A percentile compares a stretch with the other conserved stretches of the same genome.
Conservation (phyloP, 2,113 vertebrate species). For the Jaculus jaculus region DNA sequence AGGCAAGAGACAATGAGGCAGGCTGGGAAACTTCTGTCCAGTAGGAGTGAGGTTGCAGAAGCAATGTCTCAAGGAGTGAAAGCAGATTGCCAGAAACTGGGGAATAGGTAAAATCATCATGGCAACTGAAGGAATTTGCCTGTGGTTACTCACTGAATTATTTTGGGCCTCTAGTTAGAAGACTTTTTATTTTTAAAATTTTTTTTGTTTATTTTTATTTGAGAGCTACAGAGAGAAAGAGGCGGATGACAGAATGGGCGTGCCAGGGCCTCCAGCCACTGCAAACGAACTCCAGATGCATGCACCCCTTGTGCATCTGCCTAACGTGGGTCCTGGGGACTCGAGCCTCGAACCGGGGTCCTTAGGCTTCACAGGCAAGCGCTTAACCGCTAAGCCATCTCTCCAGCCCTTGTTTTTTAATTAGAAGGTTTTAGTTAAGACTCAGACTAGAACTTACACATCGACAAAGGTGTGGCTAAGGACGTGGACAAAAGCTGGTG, state of each 20-base stretch:
- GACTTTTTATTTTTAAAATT: too few relatives aligned
- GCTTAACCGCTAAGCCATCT: too few relatives aligned
- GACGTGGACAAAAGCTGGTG: not conserved
- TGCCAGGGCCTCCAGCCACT: too few relatives aligned
- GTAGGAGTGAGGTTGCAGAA: not conserved
- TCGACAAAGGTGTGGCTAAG: not conserved
- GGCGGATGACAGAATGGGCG: too few relatives aligned
- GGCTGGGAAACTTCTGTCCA: not conserved
- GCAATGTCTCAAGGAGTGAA: not conserved
- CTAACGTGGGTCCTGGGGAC: too few relatives aligned
- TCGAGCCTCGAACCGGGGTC: too few relatives aligned
- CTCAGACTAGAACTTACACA: conserved; percentile 14
- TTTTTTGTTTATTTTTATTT: too few relatives aligned
- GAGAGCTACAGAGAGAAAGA: too few relatives aligned
- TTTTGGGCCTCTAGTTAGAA: conserved; percentile 31
- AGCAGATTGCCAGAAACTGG: conserved; percentile 22
- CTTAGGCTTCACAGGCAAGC: too few relatives aligned
- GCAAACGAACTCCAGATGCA: too few relatives aligned
- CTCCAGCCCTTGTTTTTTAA: too few relatives aligned
- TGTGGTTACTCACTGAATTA: not conserved
- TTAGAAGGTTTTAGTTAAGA: conserved; percentile 43
- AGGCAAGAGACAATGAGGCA: not conserved
- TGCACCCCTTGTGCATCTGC: too few relatives aligned
- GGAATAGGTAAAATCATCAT: not conserved
- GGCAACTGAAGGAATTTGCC: conserved; percentile 27